These are phyloP conservation scores for Eristalis intricaria DNA, from an alignment of 2,888 invertebrate genomes.

Conservation along the genomic window DNA sequence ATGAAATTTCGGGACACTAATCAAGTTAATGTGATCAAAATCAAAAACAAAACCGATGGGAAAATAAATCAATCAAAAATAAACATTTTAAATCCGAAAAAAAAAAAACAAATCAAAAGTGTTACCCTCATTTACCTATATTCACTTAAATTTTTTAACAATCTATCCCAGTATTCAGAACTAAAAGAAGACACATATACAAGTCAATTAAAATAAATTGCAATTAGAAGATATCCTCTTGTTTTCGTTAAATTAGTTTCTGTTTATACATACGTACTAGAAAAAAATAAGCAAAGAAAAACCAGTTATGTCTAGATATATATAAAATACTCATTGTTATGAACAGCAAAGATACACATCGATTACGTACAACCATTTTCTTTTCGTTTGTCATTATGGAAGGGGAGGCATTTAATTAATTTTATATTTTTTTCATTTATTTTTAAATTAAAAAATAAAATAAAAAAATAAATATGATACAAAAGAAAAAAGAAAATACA, in stretches of 20 bases:
- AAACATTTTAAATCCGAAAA: neutral
- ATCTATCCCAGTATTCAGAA: conserved; percentile 82
- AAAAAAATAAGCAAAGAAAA: neutral
- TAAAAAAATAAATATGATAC: neutral
- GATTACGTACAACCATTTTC: conserved; percentile 65
- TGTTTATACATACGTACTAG: conserved; percentile 24
- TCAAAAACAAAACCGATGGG: neutral
- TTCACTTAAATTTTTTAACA: conserved; percentile 82
- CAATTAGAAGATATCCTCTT: conserved; percentile 51
- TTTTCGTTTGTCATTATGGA: neutral
- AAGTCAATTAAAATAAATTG: conserved; percentile 72
- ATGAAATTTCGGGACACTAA: conserved; percentile 51
- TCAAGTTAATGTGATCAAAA: conserved; percentile 11
- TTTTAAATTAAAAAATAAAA: neutral
- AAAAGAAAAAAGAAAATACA: neutral
- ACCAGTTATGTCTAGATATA: conserved; percentile 20
- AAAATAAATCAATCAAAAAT: neutral
- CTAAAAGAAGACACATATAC: conserved; percentile 79
- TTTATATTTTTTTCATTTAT: neutral
- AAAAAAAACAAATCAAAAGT: conserved; percentile 37
- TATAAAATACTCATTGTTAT: conserved; percentile 23
- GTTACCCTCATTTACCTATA: conserved; percentile 80
- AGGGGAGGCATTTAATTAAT: neutral
- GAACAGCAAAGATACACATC: conserved; percentile 37
- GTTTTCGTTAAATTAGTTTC: conserved; percentile 29